Conservation (phyloP, 2,113 vertebrate genomes). For the Argyrosomus japonicus region DNA sequence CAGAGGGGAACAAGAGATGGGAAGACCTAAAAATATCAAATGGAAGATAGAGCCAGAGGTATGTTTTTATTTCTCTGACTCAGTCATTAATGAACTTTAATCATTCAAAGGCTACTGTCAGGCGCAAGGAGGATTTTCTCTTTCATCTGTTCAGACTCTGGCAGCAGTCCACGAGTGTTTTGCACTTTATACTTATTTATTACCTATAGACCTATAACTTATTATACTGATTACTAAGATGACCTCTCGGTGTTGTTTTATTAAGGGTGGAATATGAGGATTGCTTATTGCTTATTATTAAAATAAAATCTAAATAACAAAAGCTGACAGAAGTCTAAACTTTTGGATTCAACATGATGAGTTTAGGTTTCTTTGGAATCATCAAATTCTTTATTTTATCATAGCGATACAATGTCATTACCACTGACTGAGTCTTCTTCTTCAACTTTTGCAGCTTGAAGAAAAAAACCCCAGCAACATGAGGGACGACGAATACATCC, state of each 20-base stretch:
- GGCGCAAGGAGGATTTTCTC: too few relatives aligned
- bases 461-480: background rate
- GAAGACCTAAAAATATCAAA: rapidly evolving
- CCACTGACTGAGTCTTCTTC: background rate
- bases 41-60: constrained; percentile 60
- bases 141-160: too few relatives aligned
- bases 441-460: constrained; percentile 22
- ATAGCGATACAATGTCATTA: background rate
- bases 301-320: too few relatives aligned
- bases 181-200: background rate
- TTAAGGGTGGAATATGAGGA: background rate
- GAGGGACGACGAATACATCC: rapidly evolving
- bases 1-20: rapidly evolving
- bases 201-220: too few relatives aligned
- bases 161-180: background rate
- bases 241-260: background rate
- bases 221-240: background rate
- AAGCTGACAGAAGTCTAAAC: too few relatives aligned
- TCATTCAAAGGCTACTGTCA: too few relatives aligned
- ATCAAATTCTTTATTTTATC: background rate
- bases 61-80: background rate
- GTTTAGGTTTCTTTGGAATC: too few relatives aligned
- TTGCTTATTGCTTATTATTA: too few relatives aligned
- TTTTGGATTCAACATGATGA: too few relatives aligned
- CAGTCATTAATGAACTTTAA: too few relatives aligned